These are phyloP conservation scores for Noctua janthina DNA, from an alignment of 2,888 invertebrate genomes.

Conservation along the genomic window DNA sequence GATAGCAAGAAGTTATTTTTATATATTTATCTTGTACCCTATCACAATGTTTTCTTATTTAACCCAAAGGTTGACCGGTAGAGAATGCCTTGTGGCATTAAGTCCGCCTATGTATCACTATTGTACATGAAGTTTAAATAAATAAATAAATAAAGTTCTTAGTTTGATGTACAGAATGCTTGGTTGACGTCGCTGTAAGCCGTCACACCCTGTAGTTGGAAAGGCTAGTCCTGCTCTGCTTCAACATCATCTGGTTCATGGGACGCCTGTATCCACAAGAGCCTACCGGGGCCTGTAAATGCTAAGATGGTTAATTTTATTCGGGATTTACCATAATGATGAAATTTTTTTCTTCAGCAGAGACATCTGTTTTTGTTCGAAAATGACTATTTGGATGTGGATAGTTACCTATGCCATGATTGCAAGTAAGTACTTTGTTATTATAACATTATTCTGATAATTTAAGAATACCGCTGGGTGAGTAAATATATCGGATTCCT, in stretches of 20 bases:
- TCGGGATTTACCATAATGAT: neutral
- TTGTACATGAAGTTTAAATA: too few relatives aligned
- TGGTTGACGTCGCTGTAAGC: too few relatives aligned
- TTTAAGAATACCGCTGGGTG: neutral
- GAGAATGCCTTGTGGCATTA: too few relatives aligned
- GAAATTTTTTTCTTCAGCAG: neutral
- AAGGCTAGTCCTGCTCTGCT: neutral
- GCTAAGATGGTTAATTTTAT: neutral
- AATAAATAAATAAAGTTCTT: too few relatives aligned
- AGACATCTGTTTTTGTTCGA: neutral
- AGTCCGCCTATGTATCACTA: too few relatives aligned
- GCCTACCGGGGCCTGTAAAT: neutral
- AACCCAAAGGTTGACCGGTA: too few relatives aligned
- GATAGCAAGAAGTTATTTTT: too few relatives aligned
- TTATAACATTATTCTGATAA: neutral
- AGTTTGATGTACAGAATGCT: too few relatives aligned
- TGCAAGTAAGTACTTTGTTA: slow-evolving; percentile 14
- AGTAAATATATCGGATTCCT: neutral
- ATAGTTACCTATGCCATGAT: slow-evolving; percentile 45
- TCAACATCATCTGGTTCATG: neutral
- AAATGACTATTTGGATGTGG: slow-evolving; percentile 60
- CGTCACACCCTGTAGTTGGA: neutral
- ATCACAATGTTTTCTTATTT: too few relatives aligned
- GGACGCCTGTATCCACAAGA: neutral
- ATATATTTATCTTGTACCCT: too few relatives aligned